Percentiles rank a stretch among this genome's conserved stretches.
Evolutionary conservation across 2,888 invertebrate genomes (phyloP).

Genomic region (Bembecia ichneumoniformis): DNA sequence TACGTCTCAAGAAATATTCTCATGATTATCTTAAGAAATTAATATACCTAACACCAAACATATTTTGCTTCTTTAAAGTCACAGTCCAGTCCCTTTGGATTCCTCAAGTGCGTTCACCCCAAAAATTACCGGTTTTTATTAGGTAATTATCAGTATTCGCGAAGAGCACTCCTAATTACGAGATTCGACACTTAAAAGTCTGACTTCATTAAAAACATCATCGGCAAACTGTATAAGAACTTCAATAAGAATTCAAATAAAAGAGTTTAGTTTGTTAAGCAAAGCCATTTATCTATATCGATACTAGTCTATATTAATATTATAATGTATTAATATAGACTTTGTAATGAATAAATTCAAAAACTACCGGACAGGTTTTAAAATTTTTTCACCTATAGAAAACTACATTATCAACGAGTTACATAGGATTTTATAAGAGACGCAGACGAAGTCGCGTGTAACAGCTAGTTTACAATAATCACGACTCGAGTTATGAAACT

Average conservation of each 20-base stretch:
- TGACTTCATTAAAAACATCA: neutral
- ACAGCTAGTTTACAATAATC: neutral
- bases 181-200: conserved; percentile 14
- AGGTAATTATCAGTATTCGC: conserved; percentile 30
- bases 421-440: too few species aligned
- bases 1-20: too few species aligned
- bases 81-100: conserved; percentile 10
- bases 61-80: neutral
- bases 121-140: conserved; percentile 26
- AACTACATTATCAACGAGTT: too few species aligned
- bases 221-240: neutral
- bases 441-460: too few species aligned
- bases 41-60: neutral
- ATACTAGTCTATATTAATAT: too few species aligned
- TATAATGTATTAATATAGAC: too few species aligned
- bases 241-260: too few species aligned
- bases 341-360: too few species aligned
- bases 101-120: conserved; percentile 16
- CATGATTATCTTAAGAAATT: neutral
- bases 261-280: neutral
- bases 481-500: neutral
- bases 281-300: neutral
- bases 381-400: too few species aligned
- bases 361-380: too few species aligned
- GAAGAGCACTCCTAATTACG: conserved; percentile 21